Conservation (phyloP, 2,888 invertebrate genomes). For the Hypselothyrea guttata region DNA sequence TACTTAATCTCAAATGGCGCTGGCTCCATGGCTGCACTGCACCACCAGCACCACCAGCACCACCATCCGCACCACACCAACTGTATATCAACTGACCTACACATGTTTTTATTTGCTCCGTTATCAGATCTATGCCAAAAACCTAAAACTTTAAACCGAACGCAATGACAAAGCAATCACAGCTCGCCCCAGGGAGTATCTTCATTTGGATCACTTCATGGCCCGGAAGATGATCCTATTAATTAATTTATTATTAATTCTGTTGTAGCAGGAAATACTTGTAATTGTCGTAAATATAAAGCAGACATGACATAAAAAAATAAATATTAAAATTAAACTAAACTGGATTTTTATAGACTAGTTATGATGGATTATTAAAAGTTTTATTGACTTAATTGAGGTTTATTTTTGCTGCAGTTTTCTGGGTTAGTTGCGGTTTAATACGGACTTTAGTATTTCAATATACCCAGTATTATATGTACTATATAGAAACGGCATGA, state of each 20-base stretch:
- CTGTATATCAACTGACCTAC: constrained; percentile 67
- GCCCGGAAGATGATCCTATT: background rate
- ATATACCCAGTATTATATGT: background rate
- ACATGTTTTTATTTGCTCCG: constrained; percentile 59
- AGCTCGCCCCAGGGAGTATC: background rate
- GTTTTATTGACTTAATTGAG: too few species aligned
- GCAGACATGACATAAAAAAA: background rate
- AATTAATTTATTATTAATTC: too few species aligned
- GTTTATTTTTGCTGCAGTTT: too few species aligned
- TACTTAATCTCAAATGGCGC: constrained; percentile 76
- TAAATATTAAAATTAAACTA: background rate
- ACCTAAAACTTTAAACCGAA: constrained; percentile 23
- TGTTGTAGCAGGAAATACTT: too few species aligned
- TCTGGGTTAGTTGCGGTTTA: too few species aligned
- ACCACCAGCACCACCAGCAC: constrained; percentile 11
- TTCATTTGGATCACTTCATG: constrained; percentile 40
- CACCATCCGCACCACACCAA: constrained; percentile 6
- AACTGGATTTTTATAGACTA: too few species aligned
- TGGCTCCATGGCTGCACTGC: constrained; percentile 45
- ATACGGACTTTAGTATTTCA: too few species aligned
- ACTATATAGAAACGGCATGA: too few species aligned
- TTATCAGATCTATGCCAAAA: constrained; percentile 62
- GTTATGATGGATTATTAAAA: too few species aligned
- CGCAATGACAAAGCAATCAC: constrained; percentile 69
- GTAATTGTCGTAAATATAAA: background rate